Percentiles rank a stretch among this genome's conserved stretches.
phyloP scores from a whole-genome alignment of 1,140 invertebrate species.

The Carcinoscorpius rotundicauda region DNA sequence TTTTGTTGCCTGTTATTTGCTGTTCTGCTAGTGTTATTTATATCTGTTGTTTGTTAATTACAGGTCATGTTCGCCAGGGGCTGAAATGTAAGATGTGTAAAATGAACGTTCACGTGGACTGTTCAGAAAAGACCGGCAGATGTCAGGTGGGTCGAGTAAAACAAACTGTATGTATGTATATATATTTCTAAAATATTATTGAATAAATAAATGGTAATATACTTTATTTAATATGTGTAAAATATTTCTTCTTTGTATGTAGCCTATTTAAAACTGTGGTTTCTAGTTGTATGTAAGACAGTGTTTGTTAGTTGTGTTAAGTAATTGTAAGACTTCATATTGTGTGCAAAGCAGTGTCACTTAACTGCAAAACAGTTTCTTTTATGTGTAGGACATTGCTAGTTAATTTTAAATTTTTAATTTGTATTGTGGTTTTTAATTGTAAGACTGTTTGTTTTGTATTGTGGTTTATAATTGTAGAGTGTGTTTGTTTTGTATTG shows the following conservation, averaged over 20 bases:
- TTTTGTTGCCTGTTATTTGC: no score
- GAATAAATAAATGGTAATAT: not conserved
- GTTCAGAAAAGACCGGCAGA: conserved; percentile 55
- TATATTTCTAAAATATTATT: not conserved
- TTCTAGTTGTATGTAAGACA: not conserved
- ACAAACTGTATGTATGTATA: not conserved
- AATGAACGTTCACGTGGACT: conserved; percentile 82
- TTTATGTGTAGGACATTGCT: no score
- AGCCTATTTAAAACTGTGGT: not conserved
- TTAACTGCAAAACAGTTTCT: no score
- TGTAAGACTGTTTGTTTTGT: no score
- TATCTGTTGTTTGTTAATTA: conserved; percentile 5
- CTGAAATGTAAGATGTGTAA: conserved; percentile 79
- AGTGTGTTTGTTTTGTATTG: no score
- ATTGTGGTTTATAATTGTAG: no score
- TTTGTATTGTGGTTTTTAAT: no score
- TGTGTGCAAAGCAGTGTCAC: no score
- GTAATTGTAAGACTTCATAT: not conserved
- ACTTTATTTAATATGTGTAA: not conserved
- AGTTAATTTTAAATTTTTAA: no score
- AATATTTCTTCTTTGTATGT: not conserved
- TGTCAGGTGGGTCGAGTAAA: conserved; percentile 38
- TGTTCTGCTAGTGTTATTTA: no score
- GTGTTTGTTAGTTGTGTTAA: not conserved
- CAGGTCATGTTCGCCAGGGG: conserved; percentile 84